Evolutionary conservation across 53 echinoderm and acorn worm genomes (phyloP).

Genomic region (Echinarachnius parma): DNA sequence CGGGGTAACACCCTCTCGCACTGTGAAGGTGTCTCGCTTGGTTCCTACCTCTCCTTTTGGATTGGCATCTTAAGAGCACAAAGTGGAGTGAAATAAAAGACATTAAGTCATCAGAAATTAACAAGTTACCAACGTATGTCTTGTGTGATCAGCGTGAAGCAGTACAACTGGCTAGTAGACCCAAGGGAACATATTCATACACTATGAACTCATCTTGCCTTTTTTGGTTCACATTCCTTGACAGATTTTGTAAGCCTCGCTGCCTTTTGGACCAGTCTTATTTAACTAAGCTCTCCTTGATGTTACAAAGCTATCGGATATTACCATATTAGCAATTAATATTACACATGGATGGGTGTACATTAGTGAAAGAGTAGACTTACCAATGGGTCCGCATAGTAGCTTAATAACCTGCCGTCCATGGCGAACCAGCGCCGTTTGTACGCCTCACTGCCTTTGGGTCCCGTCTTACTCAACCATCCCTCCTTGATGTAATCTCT

Average conservation of each 20-base stretch:
- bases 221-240: no score
- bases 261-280: slow-evolving; percentile 94
- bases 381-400: slow-evolving; percentile 82
- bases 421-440: slow-evolving; percentile 91
- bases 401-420: slow-evolving; percentile 76
- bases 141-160: slow-evolving; percentile 74
- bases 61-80: slow-evolving; percentile 88
- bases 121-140: slow-evolving; percentile 45
- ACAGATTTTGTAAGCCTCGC: slow-evolving; percentile 83
- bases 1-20: slow-evolving; percentile 81
- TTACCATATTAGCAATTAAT: no score
- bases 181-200: slow-evolving; percentile 63
- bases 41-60: slow-evolving; percentile 75
- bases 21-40: slow-evolving; percentile 65
- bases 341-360: no score
- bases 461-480: slow-evolving; percentile 61
- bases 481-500: slow-evolving; percentile 54
- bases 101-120: no score
- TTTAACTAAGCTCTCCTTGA: slow-evolving; percentile 73
- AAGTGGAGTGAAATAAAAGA: no score
- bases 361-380: no score
- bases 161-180: slow-evolving; percentile 58
- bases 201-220: slow-evolving; percentile 52
- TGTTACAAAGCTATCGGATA: no score
- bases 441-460: slow-evolving; percentile 89